Evolutionary conservation across 2,113 vertebrate genomes (phyloP), one percentile per base, ranked within the genome.

Genomic region (Rostratula benghalensis): DNA sequence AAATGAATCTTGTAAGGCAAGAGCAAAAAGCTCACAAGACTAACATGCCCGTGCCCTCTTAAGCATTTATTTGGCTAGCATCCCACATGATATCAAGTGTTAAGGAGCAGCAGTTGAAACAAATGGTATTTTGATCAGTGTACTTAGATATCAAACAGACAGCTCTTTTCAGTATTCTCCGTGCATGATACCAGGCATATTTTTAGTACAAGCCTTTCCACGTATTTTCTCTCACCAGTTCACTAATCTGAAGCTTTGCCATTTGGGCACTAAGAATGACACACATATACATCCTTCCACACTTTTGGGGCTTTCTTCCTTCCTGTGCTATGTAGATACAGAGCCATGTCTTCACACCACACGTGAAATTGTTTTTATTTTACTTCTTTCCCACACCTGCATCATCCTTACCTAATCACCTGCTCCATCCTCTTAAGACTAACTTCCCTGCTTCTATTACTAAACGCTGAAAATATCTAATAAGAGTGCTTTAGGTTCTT

Each of bases 61-160:
- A 95, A 79, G 89, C 31, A 96, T 96, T 90, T 76, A 63, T 78
- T 24, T 95, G 92, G 96, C 95, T 68, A 71, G 57, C 64, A 92
- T 95, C 90, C 92, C 54, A 45, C 17, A 64, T 22, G 35, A 45
- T 94, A 95, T 93, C 95, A 89, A 92, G 73, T 94, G 92, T 93
- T 93, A 91, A 76, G 73, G 48, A 67, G 20, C 50, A 90, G 57
- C 64, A 93, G 73, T 75, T n/a, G 80, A 94, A 97, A 92, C 20
- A 83, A 95, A 92, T 0, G 25, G 33, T 64, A 94, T 95, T 95
- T 90, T 89, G 73, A 90, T 84, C 76, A 37, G 39, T 3, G 17
- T 41, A 78, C 69, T 93, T 70, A 21, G 43, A 88, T 39, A 86
- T 39, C 85, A 88, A 74, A 54, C 2, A 1, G 64, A 80, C 51